Base-by-base conservation (phyloP, 2,113 vertebrate genomes). In the Ctenodactylus gundi region DNA sequence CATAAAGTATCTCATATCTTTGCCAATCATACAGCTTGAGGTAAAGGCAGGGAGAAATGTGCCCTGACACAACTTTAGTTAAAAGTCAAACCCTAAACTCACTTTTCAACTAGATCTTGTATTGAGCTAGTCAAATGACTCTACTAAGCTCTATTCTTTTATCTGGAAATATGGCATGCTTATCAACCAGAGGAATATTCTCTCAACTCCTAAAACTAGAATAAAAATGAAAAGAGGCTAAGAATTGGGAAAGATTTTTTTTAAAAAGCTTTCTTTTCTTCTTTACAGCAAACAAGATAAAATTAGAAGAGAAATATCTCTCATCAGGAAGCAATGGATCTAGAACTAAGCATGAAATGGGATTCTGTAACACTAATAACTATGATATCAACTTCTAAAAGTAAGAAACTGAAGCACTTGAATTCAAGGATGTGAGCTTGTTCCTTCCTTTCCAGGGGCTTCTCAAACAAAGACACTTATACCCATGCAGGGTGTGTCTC, bases 131-230 rank as follows among this genome's bases (percentile, higher is more conserved):
- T 46, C 49, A 29, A 8, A 27, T 7, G 72, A 64, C 14, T 62
- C 70, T 67, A 25, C 3, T 7, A 62, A 25, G n/a, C 6, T 20
- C 49, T 70, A n/a, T 29, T 65, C 81, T 82, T 80, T n/a, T 34
- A 75, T 46, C 39, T 70, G 14, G 96, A 97, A 98, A 97, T 94
- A 96, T 97, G 88, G 97, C 96, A 96, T 94, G 65, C 82, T 93
- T 85, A 97, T 93, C 82, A 81, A 95, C 76, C 72, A 83, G 89
- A 90, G 84, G 94, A 97, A 95, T 39, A 58, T 96, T 97, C 92
- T 97, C 76, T 86, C 87, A 94, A 41, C 82, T 80, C 94, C 64
- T 88, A 94, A 85, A 87, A 95, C 96, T 0, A 58, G 27, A 36
- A 8, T n/a, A 70, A 84, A 96, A 86, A 75, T 21, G 27, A 86